Evolutionary conservation across 2,113 vertebrate species (phyloP), one percentile per base, ranked within the genome.

Genomic region (Lasiurus cinereus): DNA sequence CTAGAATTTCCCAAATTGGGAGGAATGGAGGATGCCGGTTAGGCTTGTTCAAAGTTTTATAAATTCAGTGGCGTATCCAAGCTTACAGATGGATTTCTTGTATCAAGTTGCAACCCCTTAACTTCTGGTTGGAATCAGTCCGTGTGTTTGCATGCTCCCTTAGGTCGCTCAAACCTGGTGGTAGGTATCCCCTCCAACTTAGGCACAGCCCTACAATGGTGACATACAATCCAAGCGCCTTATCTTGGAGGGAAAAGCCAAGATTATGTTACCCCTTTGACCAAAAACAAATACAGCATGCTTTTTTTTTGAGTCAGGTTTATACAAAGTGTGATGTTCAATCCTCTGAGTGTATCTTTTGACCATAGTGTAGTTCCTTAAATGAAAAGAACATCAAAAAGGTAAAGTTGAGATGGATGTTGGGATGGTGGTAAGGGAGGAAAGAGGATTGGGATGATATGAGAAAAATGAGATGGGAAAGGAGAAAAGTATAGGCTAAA

Each of bases 371-470:
- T 79, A 76, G n/a, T 7, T 29, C 43, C 77, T 72, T 39, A 74
- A 85, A 46, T 54, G 74, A 88, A 82, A 83, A 94, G 54, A 67
- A 39, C 3, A 52, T 79, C 33, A 93, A 15, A 82, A 62, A 83
- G 87, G 73, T 46, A 83, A 62, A 52, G 70, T 46, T 84, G 83
- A 33, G 10, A 43, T 66, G 11, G 66, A 12, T 27, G 6, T 39
- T 86, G 76, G 70, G n/a, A 16, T 78, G 22, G 31, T 70, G 29
- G 52, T 62, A 22, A 62, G 52, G 50, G 56, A 82, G 15, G 22
- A 21, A 46, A 90, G 72, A 87, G 39, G 29, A 24, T 15, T 46
- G 69, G 19, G 18, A 10, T 64, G 24, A 56, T n/a, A 14, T 33
- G 7, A 59, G 67, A 76, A 36, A 48, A 39, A 46, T 74, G 5